Conservation (phyloP, 1,140 invertebrate genomes). For the Gonatopus flavifemur region DNA sequence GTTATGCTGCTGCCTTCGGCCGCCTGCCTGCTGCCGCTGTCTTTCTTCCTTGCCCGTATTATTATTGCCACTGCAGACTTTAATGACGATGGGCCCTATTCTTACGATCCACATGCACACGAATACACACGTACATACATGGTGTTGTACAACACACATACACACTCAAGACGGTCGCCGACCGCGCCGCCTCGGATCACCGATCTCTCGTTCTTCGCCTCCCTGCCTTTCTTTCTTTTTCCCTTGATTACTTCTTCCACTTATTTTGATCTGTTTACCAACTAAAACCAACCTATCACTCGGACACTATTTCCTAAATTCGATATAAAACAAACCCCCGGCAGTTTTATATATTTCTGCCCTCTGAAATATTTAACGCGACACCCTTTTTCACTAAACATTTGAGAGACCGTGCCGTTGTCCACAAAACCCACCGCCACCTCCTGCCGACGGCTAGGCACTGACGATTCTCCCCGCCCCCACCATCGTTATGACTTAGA, state of each 20-base stretch:
- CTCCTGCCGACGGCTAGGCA: conserved; percentile 25
- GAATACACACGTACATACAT: no score
- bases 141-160: no score
- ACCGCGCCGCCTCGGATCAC: conserved; percentile 23
- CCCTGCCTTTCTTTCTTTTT: no score
- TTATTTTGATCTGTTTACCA: no score
- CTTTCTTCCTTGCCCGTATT: background rate
- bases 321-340: no score
- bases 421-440: conserved; percentile 26
- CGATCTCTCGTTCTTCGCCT: no score
- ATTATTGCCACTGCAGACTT: background rate
- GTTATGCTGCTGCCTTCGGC: no score
- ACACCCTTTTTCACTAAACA: conserved; percentile 24
- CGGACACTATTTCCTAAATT: no score
- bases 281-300: no score
- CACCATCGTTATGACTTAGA: conserved; percentile 2
- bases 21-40: conserved; percentile 29
- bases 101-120: background rate
- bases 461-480: conserved; percentile 10
- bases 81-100: background rate
- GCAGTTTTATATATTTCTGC: no score
- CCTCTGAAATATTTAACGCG: no score
- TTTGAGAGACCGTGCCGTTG: background rate
- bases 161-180: conserved; percentile 23
- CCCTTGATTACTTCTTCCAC: no score